A percentile compares a stretch with the other conserved stretches of the same genome.
Evolutionary conservation across 2,888 invertebrate species (phyloP).

Genomic region (Xylophagus ater): DNA sequence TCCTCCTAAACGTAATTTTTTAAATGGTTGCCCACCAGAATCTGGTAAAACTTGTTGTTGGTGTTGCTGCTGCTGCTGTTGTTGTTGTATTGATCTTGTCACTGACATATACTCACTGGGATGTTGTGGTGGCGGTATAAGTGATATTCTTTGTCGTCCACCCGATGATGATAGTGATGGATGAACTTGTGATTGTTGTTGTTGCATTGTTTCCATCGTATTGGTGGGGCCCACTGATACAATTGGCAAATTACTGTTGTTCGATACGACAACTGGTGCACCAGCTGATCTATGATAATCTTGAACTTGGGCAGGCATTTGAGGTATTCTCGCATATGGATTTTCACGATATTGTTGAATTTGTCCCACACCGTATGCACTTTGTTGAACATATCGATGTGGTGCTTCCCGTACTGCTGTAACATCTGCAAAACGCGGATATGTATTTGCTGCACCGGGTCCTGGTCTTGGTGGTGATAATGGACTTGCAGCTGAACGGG

Average conservation of each 20-base stretch:
- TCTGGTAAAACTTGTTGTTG: conserved; percentile 29
- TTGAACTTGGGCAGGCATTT: conserved; percentile 29
- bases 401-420: conserved; percentile 33
- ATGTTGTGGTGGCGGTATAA: conserved; percentile 50
- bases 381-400: conserved; percentile 35
- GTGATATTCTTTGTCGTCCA: conserved; percentile 51
- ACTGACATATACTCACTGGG: conserved; percentile 36
- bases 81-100: conserved; percentile 33
- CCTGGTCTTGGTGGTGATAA: conserved; percentile 36
- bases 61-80: conserved; percentile 36
- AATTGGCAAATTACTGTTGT: conserved; percentile 15
- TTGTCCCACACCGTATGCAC: conserved; percentile 32
- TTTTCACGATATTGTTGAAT: conserved; percentile 33
- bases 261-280: conserved; percentile 12
- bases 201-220: conserved; percentile 20
- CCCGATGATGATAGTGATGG: conserved; percentile 21
- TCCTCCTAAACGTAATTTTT: conserved; percentile 16
- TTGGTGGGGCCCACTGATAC: conserved; percentile 21
- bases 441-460: conserved; percentile 31
- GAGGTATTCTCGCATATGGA: conserved; percentile 36
- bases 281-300: conserved; percentile 29
- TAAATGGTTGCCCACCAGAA: conserved; percentile 32
- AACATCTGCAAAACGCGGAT: conserved; percentile 34
- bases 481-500: conserved; percentile 38
- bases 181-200: conserved; percentile 24